These are phyloP conservation scores for Copidosoma floridanum DNA, from an alignment of 1,140 invertebrate genomes.

Conservation along the genomic window DNA sequence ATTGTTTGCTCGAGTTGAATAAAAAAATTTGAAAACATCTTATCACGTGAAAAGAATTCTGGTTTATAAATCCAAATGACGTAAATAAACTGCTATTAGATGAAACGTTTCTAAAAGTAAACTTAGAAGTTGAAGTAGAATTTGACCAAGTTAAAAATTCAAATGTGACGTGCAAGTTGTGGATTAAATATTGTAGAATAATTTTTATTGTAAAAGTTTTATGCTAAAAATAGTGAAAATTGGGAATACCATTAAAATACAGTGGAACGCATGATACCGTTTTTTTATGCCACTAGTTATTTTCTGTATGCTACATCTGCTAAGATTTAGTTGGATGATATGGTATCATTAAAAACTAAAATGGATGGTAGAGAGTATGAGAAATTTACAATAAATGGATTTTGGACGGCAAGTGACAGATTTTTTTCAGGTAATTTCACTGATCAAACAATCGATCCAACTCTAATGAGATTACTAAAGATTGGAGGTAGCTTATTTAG, in stretches of 20 bases:
- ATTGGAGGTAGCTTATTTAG: too few relatives aligned
- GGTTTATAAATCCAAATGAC: too few relatives aligned
- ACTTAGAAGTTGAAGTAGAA: neutral
- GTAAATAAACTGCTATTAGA: too few relatives aligned
- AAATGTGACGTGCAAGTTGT: constrained; percentile 31
- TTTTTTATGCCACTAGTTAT: constrained; percentile 47
- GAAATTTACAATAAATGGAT: neutral
- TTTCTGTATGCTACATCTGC: constrained; percentile 38
- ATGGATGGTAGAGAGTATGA: neutral
- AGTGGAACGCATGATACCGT: constrained; percentile 46
- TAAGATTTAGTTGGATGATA: neutral
- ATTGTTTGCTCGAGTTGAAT: too few relatives aligned
- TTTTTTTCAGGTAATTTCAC: constrained; percentile 47
- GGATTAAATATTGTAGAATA: constrained; percentile 39
- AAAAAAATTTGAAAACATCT: too few relatives aligned
- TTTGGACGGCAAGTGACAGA: constrained; percentile 40
- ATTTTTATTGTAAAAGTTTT: constrained; percentile 29
- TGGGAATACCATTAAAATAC: constrained; percentile 41
- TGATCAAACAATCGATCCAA: constrained; percentile 45
- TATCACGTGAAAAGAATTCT: too few relatives aligned
- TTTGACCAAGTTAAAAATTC: too few relatives aligned
- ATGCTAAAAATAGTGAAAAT: constrained; percentile 36
- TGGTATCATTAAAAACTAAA: neutral
- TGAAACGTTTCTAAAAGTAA: neutral
- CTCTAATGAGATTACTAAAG: constrained; percentile 39